Evolutionary conservation across 2,888 invertebrate species (phyloP).

Genomic region (Clostera curtula): DNA sequence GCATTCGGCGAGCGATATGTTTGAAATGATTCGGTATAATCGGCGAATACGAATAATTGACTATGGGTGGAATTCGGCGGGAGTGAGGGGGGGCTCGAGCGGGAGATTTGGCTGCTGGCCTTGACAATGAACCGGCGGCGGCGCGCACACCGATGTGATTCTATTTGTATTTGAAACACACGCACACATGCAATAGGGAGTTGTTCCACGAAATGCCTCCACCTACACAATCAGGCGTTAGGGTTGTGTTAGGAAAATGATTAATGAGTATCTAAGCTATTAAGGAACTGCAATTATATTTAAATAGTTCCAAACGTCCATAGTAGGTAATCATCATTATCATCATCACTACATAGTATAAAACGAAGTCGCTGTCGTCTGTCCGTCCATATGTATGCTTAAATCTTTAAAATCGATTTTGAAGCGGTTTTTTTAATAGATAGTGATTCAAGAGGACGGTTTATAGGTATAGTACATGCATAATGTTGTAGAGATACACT

Average conservation of each 20-base stretch:
- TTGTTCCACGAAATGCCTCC: slow-evolving; percentile 66
- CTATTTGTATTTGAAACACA: slow-evolving; percentile 45
- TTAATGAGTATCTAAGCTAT: slow-evolving; percentile 12
- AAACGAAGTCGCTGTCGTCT: no score
- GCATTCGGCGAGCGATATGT: slow-evolving; percentile 36
- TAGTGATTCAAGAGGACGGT: no score
- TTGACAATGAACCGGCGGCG: slow-evolving; percentile 73
- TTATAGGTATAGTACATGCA: no score
- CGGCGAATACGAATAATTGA: slow-evolving; percentile 56
- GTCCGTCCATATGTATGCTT: no score
- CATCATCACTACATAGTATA: no score
- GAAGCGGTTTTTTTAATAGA: no score
- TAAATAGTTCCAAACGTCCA: no score
- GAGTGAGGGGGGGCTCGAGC: slow-evolving; percentile 52
- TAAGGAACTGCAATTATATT: no score
- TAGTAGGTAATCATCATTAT: no score
- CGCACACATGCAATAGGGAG: slow-evolving; percentile 42
- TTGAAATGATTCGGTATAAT: slow-evolving; percentile 40
- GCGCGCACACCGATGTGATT: slow-evolving; percentile 49
- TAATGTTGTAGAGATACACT: no score
- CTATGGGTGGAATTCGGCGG: slow-evolving; percentile 40
- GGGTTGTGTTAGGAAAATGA: slow-evolving; percentile 37
- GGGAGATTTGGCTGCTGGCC: slow-evolving; percentile 73
- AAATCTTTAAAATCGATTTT: no score
- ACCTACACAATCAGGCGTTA: slow-evolving; percentile 56